phyloP scores from a whole-genome alignment of 2,113 vertebrate genomes.

The Heterochromis multidens region DNA sequence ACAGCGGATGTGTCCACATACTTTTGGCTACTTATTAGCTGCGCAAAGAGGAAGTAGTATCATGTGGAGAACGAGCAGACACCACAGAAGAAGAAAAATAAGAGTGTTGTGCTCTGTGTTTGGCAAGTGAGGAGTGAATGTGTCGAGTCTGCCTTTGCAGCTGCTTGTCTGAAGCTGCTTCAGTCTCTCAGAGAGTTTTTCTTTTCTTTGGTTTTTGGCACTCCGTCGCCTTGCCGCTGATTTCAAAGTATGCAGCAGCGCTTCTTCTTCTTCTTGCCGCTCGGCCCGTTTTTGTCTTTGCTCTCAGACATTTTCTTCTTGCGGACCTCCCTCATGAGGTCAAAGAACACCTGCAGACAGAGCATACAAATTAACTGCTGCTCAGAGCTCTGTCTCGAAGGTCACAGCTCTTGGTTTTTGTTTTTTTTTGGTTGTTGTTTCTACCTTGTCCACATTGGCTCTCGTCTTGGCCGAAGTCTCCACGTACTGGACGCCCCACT shows the following conservation, averaged over 20 bases:
- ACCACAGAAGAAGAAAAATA: not conserved
- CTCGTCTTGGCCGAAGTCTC: conserved; percentile 97
- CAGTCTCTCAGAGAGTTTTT: not conserved
- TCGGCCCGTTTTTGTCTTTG: conserved; percentile 93
- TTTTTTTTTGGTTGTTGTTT: too few species aligned
- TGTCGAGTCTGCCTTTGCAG: not conserved
- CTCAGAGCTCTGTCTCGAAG: not conserved
- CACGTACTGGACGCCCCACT: conserved; percentile 96
- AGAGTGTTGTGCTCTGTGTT: not conserved
- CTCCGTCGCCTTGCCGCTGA: not conserved
- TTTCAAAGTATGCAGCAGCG: conserved; percentile 85
- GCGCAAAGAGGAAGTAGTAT: not conserved
- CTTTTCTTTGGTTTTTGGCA: conserved; percentile 1
- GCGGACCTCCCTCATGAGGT: conserved; percentile 94
- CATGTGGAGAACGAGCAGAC: not conserved
- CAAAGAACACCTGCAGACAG: conserved; percentile 89
- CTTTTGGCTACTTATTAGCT: not conserved
- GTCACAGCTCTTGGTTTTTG: not conserved
- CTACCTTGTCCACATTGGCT: conserved; percentile 97
- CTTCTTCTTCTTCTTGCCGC: conserved; percentile 93
- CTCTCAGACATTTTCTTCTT: conserved; percentile 96
- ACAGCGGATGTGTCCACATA: not conserved
- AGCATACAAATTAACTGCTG: not conserved
- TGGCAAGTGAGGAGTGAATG: not conserved
- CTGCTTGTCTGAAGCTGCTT: not conserved